Conservation (phyloP, 92 coral and sea anemone genomes). For the Phymanthus crucifer region DNA sequence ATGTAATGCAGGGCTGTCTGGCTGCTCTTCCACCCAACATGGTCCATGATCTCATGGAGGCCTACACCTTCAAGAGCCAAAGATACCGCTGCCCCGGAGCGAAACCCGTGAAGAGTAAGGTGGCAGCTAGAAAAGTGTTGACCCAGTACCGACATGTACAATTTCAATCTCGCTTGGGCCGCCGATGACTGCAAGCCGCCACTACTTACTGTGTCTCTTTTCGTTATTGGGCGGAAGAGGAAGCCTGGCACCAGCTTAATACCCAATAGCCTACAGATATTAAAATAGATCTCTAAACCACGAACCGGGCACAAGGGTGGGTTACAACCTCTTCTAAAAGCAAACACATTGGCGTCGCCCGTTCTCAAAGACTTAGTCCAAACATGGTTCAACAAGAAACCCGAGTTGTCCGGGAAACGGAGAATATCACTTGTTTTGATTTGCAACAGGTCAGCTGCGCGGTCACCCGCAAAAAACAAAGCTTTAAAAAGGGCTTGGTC, state of each 20-base stretch:
- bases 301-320: slow-evolving; percentile 8
- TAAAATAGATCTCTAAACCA: slow-evolving; percentile 16
- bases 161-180: too few species aligned
- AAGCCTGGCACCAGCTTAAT: background rate
- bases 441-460: slow-evolving; percentile 15
- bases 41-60: background rate
- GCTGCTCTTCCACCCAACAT: background rate
- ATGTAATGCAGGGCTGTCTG: background rate
- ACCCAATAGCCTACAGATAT: background rate
- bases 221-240: background rate
- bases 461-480: slow-evolving; percentile 19
- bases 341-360: slow-evolving; percentile 27
- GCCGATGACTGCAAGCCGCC: too few species aligned
- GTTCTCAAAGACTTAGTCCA: slow-evolving; percentile 41
- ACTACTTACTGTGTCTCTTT: too few species aligned
- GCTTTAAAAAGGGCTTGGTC: slow-evolving; percentile 29
- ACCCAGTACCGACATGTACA: too few species aligned
- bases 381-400: slow-evolving; percentile 17
- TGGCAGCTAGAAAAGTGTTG: background rate
- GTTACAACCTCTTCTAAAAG: too few species aligned
- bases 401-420: slow-evolving; percentile 25
- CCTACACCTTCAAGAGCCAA: background rate
- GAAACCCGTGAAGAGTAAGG: too few species aligned
- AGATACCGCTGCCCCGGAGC: too few species aligned
- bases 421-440: background rate